phyloP scores from a whole-genome alignment of 2,113 vertebrate genomes.

The Neolamprologus fasciatus region DNA sequence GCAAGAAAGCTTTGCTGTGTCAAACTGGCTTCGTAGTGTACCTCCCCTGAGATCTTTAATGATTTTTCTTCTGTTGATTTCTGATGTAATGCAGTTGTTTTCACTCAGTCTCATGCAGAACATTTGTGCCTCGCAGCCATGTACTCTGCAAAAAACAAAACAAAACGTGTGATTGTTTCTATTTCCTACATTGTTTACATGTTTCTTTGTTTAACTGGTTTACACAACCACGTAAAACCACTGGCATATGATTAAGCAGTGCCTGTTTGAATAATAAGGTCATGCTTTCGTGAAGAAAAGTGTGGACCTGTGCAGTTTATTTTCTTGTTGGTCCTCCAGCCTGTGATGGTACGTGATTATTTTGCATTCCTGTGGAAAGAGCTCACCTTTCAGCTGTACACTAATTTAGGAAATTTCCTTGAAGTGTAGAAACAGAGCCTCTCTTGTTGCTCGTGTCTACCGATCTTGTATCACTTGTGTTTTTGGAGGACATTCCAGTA shows the following conservation, averaged over 20 bases:
- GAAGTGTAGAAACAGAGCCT: neutral
- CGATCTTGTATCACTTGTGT: neutral
- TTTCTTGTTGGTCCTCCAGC: neutral
- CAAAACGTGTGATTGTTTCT: neutral
- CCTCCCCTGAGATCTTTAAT: neutral
- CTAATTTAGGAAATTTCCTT: conserved; percentile 7
- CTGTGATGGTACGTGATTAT: neutral
- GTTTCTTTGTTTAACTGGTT: neutral
- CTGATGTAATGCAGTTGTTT: neutral
- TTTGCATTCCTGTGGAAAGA: conserved; percentile 49
- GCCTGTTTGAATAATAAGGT: neutral
- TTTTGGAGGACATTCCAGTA: neutral
- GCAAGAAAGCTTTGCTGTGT: neutral
- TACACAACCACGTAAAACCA: neutral
- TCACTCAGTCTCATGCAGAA: neutral
- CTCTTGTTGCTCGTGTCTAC: conserved; percentile 21
- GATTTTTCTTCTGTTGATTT: neutral
- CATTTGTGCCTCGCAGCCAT: neutral
- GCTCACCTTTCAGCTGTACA: conserved; percentile 34
- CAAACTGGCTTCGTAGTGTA: neutral
- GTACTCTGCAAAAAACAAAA: neutral
- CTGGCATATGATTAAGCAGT: neutral
- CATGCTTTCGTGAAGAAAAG: neutral
- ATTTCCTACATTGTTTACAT: neutral
- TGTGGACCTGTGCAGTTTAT: neutral